These are phyloP conservation scores for Chionis minor DNA, from an alignment of 2,113 vertebrate genomes.

Conservation along the genomic window DNA sequence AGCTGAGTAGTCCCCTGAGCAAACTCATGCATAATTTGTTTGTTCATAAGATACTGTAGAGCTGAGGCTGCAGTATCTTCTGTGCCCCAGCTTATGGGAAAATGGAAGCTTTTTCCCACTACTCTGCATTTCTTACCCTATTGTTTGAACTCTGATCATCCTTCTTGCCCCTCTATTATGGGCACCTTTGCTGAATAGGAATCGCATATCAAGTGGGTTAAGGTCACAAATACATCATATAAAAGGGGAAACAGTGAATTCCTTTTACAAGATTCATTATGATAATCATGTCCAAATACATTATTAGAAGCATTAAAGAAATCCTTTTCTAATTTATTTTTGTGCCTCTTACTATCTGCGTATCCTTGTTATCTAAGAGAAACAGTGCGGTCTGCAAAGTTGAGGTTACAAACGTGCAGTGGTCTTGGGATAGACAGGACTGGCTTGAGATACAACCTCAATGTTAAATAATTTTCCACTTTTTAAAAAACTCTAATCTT, in stretches of 20 bases:
- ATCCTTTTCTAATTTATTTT: conserved; percentile 69
- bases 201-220: conserved; percentile 25
- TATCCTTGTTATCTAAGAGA: conserved; percentile 63
- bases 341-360: conserved; percentile 36
- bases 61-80: conserved; percentile 66
- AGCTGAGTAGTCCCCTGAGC: conserved; percentile 73
- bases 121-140: conserved; percentile 56
- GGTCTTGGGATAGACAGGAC: conserved; percentile 23
- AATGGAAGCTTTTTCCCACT: conserved; percentile 60
- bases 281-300: conserved; percentile 63
- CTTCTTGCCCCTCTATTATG: conserved; percentile 51
- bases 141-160: conserved; percentile 67
- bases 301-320: conserved; percentile 60
- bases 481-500: conserved; percentile 36
- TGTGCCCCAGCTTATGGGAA: conserved; percentile 51
- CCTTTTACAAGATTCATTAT: conserved; percentile 66
- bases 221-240: conserved; percentile 54
- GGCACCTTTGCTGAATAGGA: conserved; percentile 15
- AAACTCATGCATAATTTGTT: conserved; percentile 79
- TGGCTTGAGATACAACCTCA: conserved; percentile 27
- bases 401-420: conserved; percentile 33
- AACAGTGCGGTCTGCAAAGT: conserved; percentile 46
- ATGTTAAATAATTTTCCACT: conserved; percentile 51
- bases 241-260: conserved; percentile 44
- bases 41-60: conserved; percentile 73